Evolutionary conservation across 1,140 invertebrate genomes (phyloP).

Genomic region (Nomia melanderi): DNA sequence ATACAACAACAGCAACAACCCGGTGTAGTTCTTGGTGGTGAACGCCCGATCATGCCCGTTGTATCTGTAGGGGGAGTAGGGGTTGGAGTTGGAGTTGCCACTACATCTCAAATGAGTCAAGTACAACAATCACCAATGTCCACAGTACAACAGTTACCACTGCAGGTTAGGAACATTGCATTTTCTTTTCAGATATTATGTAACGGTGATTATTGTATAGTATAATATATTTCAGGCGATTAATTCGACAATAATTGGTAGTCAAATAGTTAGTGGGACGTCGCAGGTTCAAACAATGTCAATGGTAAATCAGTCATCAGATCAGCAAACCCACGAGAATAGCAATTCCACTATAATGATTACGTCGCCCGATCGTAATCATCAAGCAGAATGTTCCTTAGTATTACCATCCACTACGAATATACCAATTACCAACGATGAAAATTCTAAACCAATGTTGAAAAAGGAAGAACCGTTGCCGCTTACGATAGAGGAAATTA

Average conservation of each 20-base stretch:
- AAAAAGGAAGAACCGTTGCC: slow-evolving; percentile 68
- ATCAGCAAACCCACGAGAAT: slow-evolving; percentile 61
- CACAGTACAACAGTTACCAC: slow-evolving; percentile 80
- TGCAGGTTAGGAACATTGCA: slow-evolving; percentile 68
- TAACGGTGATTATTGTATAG: neutral
- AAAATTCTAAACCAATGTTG: slow-evolving; percentile 40
- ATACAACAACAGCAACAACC: slow-evolving; percentile 76
- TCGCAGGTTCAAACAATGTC: slow-evolving; percentile 71
- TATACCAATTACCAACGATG: slow-evolving; percentile 56
- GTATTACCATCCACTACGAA: slow-evolving; percentile 61
- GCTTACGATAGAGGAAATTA: slow-evolving; percentile 30
- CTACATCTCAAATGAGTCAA: slow-evolving; percentile 76
- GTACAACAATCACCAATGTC: slow-evolving; percentile 77
- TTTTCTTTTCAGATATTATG: slow-evolving; percentile 36
- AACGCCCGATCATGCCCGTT: slow-evolving; percentile 82
- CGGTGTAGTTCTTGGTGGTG: slow-evolving; percentile 76
- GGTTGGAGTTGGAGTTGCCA: slow-evolving; percentile 67
- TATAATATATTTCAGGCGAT: slow-evolving; percentile 58
- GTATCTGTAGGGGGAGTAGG: slow-evolving; percentile 80
- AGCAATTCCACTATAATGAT: slow-evolving; percentile 63
- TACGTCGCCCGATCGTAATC: slow-evolving; percentile 60
- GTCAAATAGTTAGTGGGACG: slow-evolving; percentile 75
- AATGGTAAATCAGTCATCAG: slow-evolving; percentile 64
- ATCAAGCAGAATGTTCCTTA: slow-evolving; percentile 67
- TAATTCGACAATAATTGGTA: slow-evolving; percentile 73